phyloP scores from a whole-genome alignment of 2,797 vertebrate species.

The Platyrinchus mystaceus region DNA sequence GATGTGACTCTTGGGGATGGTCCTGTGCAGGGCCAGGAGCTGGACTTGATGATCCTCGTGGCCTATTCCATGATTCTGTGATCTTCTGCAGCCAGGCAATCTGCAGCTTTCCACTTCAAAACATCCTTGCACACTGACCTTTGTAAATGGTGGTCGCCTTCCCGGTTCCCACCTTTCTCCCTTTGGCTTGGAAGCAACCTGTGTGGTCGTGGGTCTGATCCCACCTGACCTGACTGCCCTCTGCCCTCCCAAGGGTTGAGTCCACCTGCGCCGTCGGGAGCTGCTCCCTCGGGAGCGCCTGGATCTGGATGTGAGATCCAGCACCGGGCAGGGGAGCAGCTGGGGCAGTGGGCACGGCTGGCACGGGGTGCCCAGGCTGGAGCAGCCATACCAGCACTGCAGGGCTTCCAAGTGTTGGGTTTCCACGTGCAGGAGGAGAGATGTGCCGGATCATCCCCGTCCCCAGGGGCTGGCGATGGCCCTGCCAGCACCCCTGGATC shows the following conservation, averaged over 20 bases:
- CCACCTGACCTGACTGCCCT: not conserved
- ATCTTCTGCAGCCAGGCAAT: not conserved
- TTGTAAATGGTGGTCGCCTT: accelerated
- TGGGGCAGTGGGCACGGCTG: accelerated
- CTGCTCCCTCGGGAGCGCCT: accelerated
- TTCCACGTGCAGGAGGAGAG: accelerated
- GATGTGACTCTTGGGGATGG: not conserved
- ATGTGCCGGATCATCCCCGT: accelerated
- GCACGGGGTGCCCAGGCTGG: accelerated
- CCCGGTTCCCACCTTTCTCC: not conserved
- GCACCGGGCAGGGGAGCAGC: accelerated
- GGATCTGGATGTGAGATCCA: accelerated
- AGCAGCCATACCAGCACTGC: accelerated
- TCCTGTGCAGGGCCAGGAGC: not conserved
- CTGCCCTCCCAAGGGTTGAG: not conserved
- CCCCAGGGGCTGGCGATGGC: not conserved
- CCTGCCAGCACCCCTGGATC: not conserved
- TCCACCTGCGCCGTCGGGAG: accelerated
- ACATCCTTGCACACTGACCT: not conserved
- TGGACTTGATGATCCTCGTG: not conserved
- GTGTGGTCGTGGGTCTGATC: not conserved
- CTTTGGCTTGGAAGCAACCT: not conserved
- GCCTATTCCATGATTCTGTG: not conserved
- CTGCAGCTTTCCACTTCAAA: not conserved
- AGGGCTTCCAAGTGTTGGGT: not conserved